Evolutionary conservation across 2,113 vertebrate species (phyloP), one percentile per base, ranked within the genome.

Genomic region (Electrona antarctica): DNA sequence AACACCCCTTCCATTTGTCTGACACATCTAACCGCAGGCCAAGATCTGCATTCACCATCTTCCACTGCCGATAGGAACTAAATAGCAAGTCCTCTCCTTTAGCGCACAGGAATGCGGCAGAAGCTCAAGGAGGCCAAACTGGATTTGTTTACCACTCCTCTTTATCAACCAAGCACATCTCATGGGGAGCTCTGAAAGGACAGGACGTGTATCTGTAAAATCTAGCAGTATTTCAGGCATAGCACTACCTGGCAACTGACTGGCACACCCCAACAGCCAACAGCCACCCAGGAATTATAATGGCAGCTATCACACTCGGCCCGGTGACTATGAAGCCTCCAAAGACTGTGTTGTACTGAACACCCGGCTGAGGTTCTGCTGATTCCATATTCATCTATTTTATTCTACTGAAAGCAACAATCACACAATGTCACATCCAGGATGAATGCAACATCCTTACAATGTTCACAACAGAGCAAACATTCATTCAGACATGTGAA

Each of bases 191-290:
- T 1, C 11, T 65, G 59, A 12, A 15, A 66, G 61, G 76, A 83
- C 74, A 67, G 71, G 66, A 76, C 78, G 67, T 74, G 84, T 87
- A 87, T 83, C 85, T 88, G 70, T 66, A 59, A 69, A 59, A 66
- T 71, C 66, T 74, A 81, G 74, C 62, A 7, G 47, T 11, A 64
- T 11, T 2, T 41, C 28, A 55, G 80, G 85, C 80, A 3, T 2
- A 8, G 55, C 1, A 76, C 85, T 80, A 82, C 48, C 46, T 78
- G 85, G 83, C 81, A 57, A 29, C 7, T 15, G 63, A 60, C 68
- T 60, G 70, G 49, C 72, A 50, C 74, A 60, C 80, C 74, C 69
- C 33, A 67, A 73, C 77, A 70, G 70, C 80, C 50, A 21, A 3
- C 60, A 33, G 69, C 45, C 73, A 60, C 60, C 67, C 76, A 55